Base-by-base conservation (phyloP, 2,888 invertebrate genomes). In the Drosophila subquinaria region DNA sequence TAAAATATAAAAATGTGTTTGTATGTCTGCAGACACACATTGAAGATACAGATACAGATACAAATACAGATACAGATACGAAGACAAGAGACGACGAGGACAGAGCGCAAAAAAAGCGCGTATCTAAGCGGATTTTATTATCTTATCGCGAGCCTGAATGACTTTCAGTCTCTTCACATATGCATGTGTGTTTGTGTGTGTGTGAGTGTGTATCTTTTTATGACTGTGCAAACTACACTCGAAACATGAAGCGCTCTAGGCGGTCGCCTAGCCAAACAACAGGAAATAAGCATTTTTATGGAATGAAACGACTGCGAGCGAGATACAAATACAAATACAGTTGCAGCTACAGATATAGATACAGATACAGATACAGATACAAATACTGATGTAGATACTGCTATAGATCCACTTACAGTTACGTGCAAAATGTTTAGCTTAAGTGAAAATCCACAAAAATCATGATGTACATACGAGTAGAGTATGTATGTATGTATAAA, bases 231-330 rank as follows among this genome's bases (percentile, higher is more conserved):
- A 82, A 82, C 79, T 79, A 80, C 70, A 80, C 69, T 74, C 81
- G 77, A 82, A 82, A 82, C 77, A 80, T 73, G 83, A 81, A 75
- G 73, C 81, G 65, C 81, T 69, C 68, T 71, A 78, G 78, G 76
- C 79, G 80, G 71, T 71, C 70, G 82, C 82, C 82, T 82, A 86
- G 83, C 78, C 88, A 77, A 81, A 84, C 81, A 89, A 89, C 88
- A 84, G 89, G 89, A 84, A 89, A 87, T 82, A 84, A 81, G 88
- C 84, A 89, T 89, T 88, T 88, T 90, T 90, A 88, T 88, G 88
- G 88, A 88, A 88, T 88, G 88, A 90, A 88, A 90, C 82, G 85
- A 83, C 79, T 73, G 75, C 88, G 68, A 78, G 72, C 69, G 60
- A 68, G 57, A 52, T 45, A 71, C 61, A 40, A 35, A 56, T 48